Base-by-base conservation (phyloP, 2,888 invertebrate species). In the Zygogramma bicolorata region DNA sequence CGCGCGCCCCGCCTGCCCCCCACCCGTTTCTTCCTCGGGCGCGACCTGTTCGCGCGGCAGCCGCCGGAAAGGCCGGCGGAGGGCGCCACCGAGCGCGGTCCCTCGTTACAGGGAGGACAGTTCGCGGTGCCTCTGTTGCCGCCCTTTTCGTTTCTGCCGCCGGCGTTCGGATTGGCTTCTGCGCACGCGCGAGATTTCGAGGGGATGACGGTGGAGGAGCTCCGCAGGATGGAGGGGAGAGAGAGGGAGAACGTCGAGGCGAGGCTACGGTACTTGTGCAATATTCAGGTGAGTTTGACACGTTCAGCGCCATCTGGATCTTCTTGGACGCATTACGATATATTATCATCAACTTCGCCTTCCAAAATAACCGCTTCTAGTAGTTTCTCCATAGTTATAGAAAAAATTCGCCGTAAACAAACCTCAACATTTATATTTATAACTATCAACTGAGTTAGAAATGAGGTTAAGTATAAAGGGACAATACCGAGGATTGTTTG, bases 231-330 rank as follows among this genome's bases (percentile, higher is more conserved):
- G 93, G 99, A 99, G 87, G 97, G 97, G 29, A 92, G 91, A 77
- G 93, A 96, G 81, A 90, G 98, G 74, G 91, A 92, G 78, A 94
- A 96, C 80, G 91, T 99, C 40, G 97, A 98, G 86, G 97, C 97
- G 4, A 90, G 99, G 74, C 92, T 99, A 74, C 94, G 95, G 88
- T 93, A 92, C 80, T 85, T 95, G 71, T 87, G 90, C 74, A 92
- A 93, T 85, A 92, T 94, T 77, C 91, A 92, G 84, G 87, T 87
- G 46, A 66, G 71, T 22, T 34, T 34, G n/a, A n/a, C n/a, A n/a
- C n/a, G n/a, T n/a, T n/a, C n/a, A n/a, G n/a, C n/a, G 31, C 31
- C 6, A 31, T 31, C 31, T 6, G 31, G 8, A 31, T 31, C n/a
- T n/a, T n/a, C n/a, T n/a, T n/a, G n/a, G n/a, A n/a, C n/a, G n/a